Conservation (phyloP, 2,888 invertebrate genomes). For the Myopa tessellatipennis region DNA sequence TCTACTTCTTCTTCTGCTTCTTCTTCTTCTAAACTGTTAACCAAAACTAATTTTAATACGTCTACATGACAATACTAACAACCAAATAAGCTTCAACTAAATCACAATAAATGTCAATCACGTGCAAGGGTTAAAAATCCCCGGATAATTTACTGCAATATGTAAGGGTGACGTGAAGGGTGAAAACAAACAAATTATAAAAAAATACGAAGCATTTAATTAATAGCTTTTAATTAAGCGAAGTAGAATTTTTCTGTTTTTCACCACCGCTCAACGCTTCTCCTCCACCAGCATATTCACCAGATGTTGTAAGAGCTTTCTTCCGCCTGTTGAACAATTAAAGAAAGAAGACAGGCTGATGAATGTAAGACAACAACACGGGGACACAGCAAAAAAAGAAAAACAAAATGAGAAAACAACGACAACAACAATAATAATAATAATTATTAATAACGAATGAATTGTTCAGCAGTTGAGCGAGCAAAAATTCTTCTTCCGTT, state of each 20-base stretch:
- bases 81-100: background rate
- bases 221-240: constrained; percentile 39
- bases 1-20: background rate
- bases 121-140: constrained; percentile 30
- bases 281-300: background rate
- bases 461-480: constrained; percentile 53
- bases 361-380: constrained; percentile 44
- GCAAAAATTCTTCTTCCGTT: constrained; percentile 40
- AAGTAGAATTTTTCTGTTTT: constrained; percentile 27
- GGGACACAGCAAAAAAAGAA: constrained; percentile 43
- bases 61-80: background rate
- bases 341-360: constrained; percentile 32
- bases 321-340: constrained; percentile 38
- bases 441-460: constrained; percentile 63
- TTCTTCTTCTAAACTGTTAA: background rate
- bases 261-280: background rate
- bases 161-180: background rate
- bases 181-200: background rate
- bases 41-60: background rate
- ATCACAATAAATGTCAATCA: constrained; percentile 30
- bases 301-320: constrained; percentile 8
- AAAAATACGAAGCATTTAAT: constrained; percentile 33
- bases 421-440: constrained; percentile 52
- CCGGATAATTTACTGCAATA: background rate
- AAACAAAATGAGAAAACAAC: constrained; percentile 46